Conservation (phyloP, 2,113 vertebrate genomes). For the Limnothrissa miodon region DNA sequence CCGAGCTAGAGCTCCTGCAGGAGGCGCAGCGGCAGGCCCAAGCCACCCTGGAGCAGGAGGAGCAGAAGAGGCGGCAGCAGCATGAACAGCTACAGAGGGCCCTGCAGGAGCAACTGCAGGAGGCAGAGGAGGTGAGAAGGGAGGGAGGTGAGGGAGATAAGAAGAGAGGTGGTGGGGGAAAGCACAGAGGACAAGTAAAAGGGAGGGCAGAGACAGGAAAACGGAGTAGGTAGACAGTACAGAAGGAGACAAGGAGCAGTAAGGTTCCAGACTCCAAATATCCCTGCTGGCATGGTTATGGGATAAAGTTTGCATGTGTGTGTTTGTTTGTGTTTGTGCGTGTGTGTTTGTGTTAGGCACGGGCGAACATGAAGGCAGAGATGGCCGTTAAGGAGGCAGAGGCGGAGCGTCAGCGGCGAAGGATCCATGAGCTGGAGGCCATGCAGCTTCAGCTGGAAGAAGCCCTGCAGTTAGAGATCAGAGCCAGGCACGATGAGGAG, state of each 20-base stretch:
- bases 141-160: background rate
- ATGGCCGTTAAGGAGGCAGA: slow-evolving; percentile 91
- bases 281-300: background rate
- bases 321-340: background rate
- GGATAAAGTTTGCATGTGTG: background rate
- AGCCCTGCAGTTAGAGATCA: slow-evolving; percentile 89
- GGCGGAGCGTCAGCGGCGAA: slow-evolving; percentile 82
- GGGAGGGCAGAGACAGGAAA: no score
- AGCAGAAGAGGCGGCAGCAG: slow-evolving; percentile 82
- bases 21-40: slow-evolving; percentile 88
- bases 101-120: slow-evolving; percentile 82
- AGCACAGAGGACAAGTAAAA: no score
- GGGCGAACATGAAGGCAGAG: slow-evolving; percentile 91
- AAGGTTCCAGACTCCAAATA: no score
- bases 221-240: no score
- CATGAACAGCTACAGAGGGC: slow-evolving; percentile 86
- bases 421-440: slow-evolving; percentile 89
- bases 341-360: slow-evolving; percentile 69
- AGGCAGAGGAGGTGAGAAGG: slow-evolving; percentile 76
- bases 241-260: no score
- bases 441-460: slow-evolving; percentile 90
- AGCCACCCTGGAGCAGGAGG: slow-evolving; percentile 82
- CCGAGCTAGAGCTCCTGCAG: slow-evolving; percentile 88
- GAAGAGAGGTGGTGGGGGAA: background rate
- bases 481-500: slow-evolving; percentile 86